These are phyloP conservation scores for Strix uralensis DNA, from an alignment of 2,113 vertebrate species.

Conservation along the genomic window DNA sequence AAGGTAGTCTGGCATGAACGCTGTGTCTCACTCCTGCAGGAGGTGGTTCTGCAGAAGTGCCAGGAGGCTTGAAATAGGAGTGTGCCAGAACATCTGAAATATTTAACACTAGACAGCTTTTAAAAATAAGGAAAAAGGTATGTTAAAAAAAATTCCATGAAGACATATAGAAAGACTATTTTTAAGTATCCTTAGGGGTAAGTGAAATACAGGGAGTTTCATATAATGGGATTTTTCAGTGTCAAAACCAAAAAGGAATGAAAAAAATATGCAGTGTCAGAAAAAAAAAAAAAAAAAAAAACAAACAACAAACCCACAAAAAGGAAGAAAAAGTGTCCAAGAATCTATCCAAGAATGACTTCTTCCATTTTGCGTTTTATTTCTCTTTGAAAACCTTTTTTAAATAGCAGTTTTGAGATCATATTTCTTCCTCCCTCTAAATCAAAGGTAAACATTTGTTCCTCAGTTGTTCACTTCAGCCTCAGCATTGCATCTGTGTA, in stretches of 20 bases:
- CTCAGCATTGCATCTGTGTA: background rate
- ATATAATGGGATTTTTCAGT: background rate
- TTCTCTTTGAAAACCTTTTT: background rate
- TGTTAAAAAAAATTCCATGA: background rate
- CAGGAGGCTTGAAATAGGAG: background rate
- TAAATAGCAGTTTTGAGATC: background rate
- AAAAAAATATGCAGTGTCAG: background rate
- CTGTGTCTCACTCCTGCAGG: background rate
- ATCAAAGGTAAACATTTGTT: background rate
- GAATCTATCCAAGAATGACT: background rate
- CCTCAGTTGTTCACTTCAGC: background rate
- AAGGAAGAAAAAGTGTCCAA: background rate
- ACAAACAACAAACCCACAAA: background rate
- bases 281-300: background rate
- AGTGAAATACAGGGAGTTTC: background rate
- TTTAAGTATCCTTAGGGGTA: background rate
- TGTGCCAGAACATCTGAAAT: background rate
- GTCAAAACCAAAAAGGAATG: background rate
- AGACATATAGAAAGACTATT: background rate
- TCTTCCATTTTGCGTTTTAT: background rate
- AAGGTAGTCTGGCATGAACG: background rate
- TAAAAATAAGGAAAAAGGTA: background rate
- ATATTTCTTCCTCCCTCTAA: background rate
- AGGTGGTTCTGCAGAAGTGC: background rate
- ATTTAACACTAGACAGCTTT: background rate